Evolutionary conservation across 2,888 invertebrate genomes (phyloP), one percentile per base, ranked within the genome.

Genomic region (Aspidiotus rigidus): DNA sequence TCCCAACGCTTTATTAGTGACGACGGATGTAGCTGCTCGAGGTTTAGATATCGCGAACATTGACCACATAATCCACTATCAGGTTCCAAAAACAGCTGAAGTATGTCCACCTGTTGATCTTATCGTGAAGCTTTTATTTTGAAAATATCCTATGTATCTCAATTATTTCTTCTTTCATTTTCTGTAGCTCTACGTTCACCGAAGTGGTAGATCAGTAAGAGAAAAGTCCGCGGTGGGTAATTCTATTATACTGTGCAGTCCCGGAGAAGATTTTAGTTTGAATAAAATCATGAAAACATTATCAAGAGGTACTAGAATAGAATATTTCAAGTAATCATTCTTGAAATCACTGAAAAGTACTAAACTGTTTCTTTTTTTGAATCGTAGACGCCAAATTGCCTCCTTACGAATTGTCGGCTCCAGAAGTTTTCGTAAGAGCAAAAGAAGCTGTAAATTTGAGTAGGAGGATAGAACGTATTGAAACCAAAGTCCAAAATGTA

Each of bases 61-160:
- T 2, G 86, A 96, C 74, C 94, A 97, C 80, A 97, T 99, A 2
- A 83, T 99, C 72, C 99, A 99, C 79, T 99, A 96, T 80, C 96
- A 91, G 78, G 94, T 97, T 53, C 97, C 97, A 0, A 84, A 90
- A 74, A 96, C 96, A 0, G 90, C 91, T 9, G 97, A 98, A 81
- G 87, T 85, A 72, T 60, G 71, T 62, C n/a, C 5, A 10, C 16
- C 10, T 56, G 15, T 5, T 56, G 10, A n/a, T 56, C 3, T 5
- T 56, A 53, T 53, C 11, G 53, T 13, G n/a, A 11, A 13, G 53
- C 11, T 1, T 53, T 13, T 5, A 53, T 13, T 53, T 53, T 13
- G 53, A 1, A 1, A 53, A 11, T 53, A 53, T 53, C n/a, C 2
- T 13, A 53, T 53, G 2, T 11, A 49, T 49, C 49, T 49, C 49